These are phyloP conservation scores for Linurgus olivaceus DNA, from an alignment of 2,797 vertebrate species.

Conservation along the genomic window DNA sequence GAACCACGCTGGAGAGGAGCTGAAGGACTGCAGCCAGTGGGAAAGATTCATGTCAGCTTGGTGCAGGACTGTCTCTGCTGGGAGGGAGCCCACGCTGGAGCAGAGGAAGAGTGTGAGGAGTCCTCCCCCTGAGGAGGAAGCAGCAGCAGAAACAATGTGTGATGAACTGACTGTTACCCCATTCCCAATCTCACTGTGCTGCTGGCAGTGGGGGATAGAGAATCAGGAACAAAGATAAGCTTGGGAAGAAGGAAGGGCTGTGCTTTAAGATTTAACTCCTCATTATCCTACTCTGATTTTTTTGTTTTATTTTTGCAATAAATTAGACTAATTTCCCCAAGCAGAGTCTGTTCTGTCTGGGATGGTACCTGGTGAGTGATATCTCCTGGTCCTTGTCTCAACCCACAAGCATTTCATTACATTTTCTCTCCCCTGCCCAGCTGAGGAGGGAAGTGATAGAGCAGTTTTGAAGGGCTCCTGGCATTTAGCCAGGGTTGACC, in stretches of 20 bases:
- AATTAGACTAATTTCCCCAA: neutral
- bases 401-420: neutral
- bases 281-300: neutral
- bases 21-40: neutral
- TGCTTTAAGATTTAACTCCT: neutral
- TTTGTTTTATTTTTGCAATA: neutral
- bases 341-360: neutral
- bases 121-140: neutral
- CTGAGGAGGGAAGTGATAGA: neutral
- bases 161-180: neutral
- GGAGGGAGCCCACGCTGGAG: rapidly evolving
- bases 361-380: neutral
- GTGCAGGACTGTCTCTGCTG: neutral
- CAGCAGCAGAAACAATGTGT: neutral
- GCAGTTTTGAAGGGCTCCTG: neutral
- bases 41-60: neutral
- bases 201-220: neutral
- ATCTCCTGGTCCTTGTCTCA: neutral
- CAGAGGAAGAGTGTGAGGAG: neutral
- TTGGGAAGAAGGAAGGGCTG: neutral
- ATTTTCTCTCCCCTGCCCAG: neutral
- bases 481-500: neutral
- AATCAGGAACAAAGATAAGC: neutral
- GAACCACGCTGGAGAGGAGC: rapidly evolving
- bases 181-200: neutral